Evolutionary conservation across 2,113 vertebrate species (phyloP).

Genomic region (Orientallactaga bullata): DNA sequence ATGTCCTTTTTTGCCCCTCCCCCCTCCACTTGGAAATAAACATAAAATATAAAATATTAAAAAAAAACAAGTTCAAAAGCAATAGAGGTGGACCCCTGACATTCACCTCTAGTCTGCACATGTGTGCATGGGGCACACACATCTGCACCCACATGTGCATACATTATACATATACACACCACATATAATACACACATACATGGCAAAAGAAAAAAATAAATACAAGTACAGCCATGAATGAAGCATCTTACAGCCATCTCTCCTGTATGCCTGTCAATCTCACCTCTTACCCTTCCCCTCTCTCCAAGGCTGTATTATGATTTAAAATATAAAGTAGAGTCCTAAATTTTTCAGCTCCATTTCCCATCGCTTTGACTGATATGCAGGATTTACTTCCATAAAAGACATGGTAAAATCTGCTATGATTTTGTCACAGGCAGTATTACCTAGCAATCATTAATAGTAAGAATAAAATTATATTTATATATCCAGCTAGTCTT

Average conservation of each 20-base stretch:
- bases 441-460: conserved; percentile 40
- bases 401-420: not conserved
- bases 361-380: not conserved
- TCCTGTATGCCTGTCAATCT: not conserved
- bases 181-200: too few species aligned
- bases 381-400: not conserved
- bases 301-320: not conserved
- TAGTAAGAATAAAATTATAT: conserved; percentile 26
- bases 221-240: not conserved
- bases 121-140: too few species aligned
- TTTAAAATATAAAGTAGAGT: conserved; percentile 18
- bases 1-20: too few species aligned
- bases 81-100: too few species aligned
- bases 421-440: not conserved
- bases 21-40: too few species aligned
- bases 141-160: too few species aligned
- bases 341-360: not conserved
- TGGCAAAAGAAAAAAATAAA: not conserved
- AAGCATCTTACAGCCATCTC: not conserved
- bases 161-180: too few species aligned
- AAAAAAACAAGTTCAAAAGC: too few species aligned
- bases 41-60: too few species aligned
- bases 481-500: not conserved
- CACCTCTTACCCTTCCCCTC: too few species aligned
- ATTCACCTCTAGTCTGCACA: too few species aligned